These are phyloP conservation scores for Orycteropus afer DNA, from an alignment of 2,113 vertebrate genomes.

Conservation along the genomic window DNA sequence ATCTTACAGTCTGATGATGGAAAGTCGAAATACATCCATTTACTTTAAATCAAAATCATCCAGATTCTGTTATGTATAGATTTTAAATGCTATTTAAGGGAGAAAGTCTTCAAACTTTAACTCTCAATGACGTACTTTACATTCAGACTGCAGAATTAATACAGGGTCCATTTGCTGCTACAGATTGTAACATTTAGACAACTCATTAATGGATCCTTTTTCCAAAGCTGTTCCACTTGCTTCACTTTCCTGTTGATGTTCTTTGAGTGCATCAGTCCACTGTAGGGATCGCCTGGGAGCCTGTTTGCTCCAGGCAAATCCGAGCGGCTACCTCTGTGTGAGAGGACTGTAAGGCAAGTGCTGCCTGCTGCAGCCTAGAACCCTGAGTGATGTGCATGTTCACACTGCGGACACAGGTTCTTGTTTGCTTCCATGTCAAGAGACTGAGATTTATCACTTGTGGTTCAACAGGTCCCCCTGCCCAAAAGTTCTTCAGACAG, in stretches of 20 bases:
- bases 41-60: background rate
- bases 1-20: background rate
- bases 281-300: background rate
- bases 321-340: accelerated
- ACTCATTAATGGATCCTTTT: background rate
- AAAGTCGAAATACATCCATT: background rate
- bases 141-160: background rate
- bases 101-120: background rate
- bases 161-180: background rate
- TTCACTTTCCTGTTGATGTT: background rate
- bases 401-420: background rate
- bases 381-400: background rate
- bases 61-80: background rate
- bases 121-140: background rate
- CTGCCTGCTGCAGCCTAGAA: accelerated
- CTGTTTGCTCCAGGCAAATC: background rate
- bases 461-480: background rate
- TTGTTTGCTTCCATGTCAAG: background rate
- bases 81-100: background rate
- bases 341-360: background rate
- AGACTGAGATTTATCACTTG: too few relatives aligned
- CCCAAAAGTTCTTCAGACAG: background rate
- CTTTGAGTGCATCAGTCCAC: background rate
- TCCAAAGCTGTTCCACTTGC: background rate
- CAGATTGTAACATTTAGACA: background rate